Base-by-base conservation (phyloP, 2,113 vertebrate species). In the Aegypius monachus region DNA sequence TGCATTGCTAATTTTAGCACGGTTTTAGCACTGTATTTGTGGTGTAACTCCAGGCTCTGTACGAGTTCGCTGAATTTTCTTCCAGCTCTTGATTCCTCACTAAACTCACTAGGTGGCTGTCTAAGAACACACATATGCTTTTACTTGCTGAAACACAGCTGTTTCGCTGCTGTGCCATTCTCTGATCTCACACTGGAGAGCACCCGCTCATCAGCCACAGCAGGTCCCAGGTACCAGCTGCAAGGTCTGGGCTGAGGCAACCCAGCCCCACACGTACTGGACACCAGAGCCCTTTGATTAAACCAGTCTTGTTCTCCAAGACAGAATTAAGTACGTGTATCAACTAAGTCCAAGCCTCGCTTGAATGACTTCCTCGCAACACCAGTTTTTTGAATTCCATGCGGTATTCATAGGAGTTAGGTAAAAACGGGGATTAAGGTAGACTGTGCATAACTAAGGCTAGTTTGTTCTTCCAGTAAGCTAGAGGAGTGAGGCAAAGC, bases 81-180 rank as follows among this genome's bases (percentile, higher is more conserved):
- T 5, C 45, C 16, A 53, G 63, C 47, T 25, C 18, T 36, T 27
- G 31, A 15, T 97, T 96, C 42, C 77, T 55, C 4, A 0, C 67
- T 36, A 1, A 27, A 0, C 48, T 94, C 97, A 86, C 96, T 95
- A 94, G 96, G 81, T 95, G 96, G 97, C 97, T 91, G 95, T 94
- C 91, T 77, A 96, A 42, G 95, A 88, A 80, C 95, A 61, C 79
- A 14, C 38, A 82, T 74, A 8, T 2, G 45, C 36, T 52, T 50
- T 53, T 2, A 1, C 12, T 32, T 1, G 2, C 38, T 63, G 45
- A 17, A 34, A 6, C 36, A 13, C 14, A 2, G 47, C 78, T 19
- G 34, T 48, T 2, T 2, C 0, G 0, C 32, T 23, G 68, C 58
- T 15, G 9, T 86, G 84, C 74, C 20, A 0, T 90, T 63, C 84